These are phyloP conservation scores for Ceuthmochares aereus DNA, from an alignment of 2,113 vertebrate genomes.

Conservation along the genomic window DNA sequence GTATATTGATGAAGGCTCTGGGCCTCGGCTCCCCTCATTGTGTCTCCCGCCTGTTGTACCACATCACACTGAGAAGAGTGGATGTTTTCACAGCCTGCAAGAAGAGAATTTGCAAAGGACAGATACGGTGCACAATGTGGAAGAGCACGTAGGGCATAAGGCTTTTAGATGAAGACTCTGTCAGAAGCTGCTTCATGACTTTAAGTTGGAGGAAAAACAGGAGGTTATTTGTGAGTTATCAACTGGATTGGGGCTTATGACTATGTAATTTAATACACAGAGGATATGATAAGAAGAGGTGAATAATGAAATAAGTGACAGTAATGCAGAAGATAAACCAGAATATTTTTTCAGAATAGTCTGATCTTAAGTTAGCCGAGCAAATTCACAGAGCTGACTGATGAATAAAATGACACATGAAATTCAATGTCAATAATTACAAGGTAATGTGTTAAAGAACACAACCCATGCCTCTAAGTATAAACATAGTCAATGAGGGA, in stretches of 20 bases:
- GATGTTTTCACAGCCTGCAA: not conserved
- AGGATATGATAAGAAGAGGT: not conserved
- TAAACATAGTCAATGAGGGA: not conserved
- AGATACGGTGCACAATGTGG: not conserved
- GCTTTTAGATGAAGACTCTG: not conserved
- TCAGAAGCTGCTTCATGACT: not conserved
- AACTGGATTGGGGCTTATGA: not conserved
- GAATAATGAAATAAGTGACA: not conserved
- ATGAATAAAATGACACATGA: not conserved
- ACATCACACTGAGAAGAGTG: not conserved
- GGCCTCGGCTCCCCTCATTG: rapidly evolving
- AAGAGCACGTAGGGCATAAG: rapidly evolving
- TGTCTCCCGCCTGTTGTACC: not conserved
- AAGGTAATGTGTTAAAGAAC: not conserved
- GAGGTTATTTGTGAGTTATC: not conserved
- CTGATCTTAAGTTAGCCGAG: not conserved
- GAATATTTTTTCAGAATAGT: not conserved
- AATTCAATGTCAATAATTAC: not conserved
- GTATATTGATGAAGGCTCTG: not conserved
- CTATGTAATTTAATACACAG: not conserved
- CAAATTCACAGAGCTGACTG: not conserved
- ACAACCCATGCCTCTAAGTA: not conserved
- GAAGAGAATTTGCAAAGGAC: not conserved
- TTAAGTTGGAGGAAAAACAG: not conserved
- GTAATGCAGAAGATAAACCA: not conserved